Percentiles rank a stretch among this genome's conserved stretches.
Evolutionary conservation across 2,113 vertebrate species (phyloP).

Genomic region (Pterocles gutturalis): DNA sequence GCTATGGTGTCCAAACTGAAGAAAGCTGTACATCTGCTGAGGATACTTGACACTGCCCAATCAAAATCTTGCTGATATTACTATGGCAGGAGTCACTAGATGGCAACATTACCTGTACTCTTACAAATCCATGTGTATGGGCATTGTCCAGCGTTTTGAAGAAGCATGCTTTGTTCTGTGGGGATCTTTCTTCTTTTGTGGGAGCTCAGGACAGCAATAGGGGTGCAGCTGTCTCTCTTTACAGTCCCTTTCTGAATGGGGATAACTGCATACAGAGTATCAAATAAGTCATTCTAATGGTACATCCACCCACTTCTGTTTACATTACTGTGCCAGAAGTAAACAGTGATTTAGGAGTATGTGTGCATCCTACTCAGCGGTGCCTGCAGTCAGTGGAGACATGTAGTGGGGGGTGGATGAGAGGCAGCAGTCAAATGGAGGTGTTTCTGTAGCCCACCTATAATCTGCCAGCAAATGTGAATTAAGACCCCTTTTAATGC

Average conservation of each 20-base stretch:
- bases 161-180: neutral
- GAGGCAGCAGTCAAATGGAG: neutral
- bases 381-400: neutral
- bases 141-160: neutral
- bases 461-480: constrained; percentile 10
- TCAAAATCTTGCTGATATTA: neutral
- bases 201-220: neutral
- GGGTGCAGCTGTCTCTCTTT: neutral
- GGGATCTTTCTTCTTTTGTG: neutral
- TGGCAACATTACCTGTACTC: constrained; percentile 61
- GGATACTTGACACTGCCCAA: neutral
- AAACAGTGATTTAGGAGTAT: neutral
- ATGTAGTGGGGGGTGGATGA: neutral
- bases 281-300: neutral
- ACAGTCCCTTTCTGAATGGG: neutral
- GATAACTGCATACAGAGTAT: neutral
- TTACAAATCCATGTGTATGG: neutral
- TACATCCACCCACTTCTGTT: neutral
- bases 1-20: neutral
- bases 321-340: neutral
- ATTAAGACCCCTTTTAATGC: constrained; percentile 13
- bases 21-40: neutral
- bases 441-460: neutral
- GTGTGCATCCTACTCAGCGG: neutral
- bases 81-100: constrained; percentile 45